phyloP scores from a whole-genome alignment of 2,888 invertebrate genomes.

The Apotomis betuletana region DNA sequence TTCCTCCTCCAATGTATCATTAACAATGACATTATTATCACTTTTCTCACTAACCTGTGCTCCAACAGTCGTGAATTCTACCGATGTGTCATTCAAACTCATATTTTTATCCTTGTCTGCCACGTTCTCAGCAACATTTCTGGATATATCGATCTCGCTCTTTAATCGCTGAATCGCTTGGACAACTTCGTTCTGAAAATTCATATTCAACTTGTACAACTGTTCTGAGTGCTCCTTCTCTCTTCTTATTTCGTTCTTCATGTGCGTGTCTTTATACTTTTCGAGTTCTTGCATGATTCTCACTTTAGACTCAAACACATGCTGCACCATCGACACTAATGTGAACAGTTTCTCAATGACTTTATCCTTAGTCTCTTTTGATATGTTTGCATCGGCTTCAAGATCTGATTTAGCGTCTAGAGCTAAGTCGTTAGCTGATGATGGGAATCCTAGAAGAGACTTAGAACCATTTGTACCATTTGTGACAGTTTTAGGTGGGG shows the following conservation, averaged over 20 bases:
- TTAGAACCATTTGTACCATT: slow-evolving; percentile 62
- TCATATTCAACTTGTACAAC: slow-evolving; percentile 76
- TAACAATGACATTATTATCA: slow-evolving; percentile 10
- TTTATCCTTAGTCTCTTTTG: slow-evolving; percentile 73
- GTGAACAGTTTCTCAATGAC: slow-evolving; percentile 75
- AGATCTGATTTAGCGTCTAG: slow-evolving; percentile 75
- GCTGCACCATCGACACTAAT: slow-evolving; percentile 77
- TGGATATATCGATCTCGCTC: slow-evolving; percentile 73
- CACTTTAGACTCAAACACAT: slow-evolving; percentile 77
- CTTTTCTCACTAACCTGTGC: slow-evolving; percentile 9
- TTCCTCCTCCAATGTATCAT: slow-evolving; percentile 12
- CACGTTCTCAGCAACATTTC: slow-evolving; percentile 59
- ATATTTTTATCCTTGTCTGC: slow-evolving; percentile 52
- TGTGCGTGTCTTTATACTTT: slow-evolving; percentile 74
- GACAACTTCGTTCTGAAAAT: slow-evolving; percentile 76
- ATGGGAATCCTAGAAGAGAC: slow-evolving; percentile 73
- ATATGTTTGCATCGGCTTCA: slow-evolving; percentile 76
- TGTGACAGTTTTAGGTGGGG: slow-evolving; percentile 50
- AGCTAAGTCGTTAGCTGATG: slow-evolving; percentile 77
- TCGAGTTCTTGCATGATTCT: slow-evolving; percentile 76
- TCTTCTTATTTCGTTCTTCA: slow-evolving; percentile 71
- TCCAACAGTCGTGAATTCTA: slow-evolving; percentile 61
- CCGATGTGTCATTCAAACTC: slow-evolving; percentile 58
- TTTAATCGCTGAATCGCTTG: slow-evolving; percentile 75
- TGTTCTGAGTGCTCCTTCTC: slow-evolving; percentile 78